Conservation (phyloP, 2,797 vertebrate species). For the Helostoma temminkii region DNA sequence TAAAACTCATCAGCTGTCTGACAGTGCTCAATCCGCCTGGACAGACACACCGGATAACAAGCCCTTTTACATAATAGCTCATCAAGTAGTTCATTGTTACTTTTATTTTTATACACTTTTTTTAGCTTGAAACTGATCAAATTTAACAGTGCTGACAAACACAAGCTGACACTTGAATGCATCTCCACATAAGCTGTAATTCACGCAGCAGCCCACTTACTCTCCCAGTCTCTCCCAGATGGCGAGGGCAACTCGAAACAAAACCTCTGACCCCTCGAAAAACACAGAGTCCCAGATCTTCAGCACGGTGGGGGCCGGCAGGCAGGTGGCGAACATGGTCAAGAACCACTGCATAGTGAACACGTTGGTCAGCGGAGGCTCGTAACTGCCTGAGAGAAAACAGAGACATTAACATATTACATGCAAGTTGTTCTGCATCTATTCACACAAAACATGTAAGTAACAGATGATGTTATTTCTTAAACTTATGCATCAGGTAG, state of each 20-base stretch:
- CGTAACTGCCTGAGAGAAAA: conserved; percentile 90
- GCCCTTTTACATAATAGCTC: neutral
- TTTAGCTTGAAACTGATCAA: too few relatives aligned
- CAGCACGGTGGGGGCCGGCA: conserved; percentile 94
- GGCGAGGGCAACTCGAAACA: conserved; percentile 93
- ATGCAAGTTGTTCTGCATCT: neutral
- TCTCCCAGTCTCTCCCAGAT: conserved; percentile 97
- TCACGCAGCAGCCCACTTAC: conserved; percentile 81
- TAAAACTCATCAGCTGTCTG: conserved; percentile 98
- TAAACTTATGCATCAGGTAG: neutral
- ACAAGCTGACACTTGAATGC: too few relatives aligned
- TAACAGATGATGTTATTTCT: neutral
- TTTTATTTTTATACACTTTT: too few relatives aligned
- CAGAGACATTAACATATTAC: neutral
- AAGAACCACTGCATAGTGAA: conserved; percentile 99
- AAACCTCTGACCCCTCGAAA: conserved; percentile 97
- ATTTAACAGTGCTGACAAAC: too few relatives aligned
- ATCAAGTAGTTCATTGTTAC: too few relatives aligned
- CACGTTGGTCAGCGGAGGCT: conserved; percentile 97
- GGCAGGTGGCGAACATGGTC: conserved; percentile 97
- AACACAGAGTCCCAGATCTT: conserved; percentile 99
- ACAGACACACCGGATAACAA: conserved; percentile 19
- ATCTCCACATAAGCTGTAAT: neutral
- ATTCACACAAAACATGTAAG: neutral
- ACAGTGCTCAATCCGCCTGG: conserved; percentile 94